These are phyloP conservation scores for Sarcophaga bullata DNA, from an alignment of 1,140 invertebrate species.

Conservation along the genomic window DNA sequence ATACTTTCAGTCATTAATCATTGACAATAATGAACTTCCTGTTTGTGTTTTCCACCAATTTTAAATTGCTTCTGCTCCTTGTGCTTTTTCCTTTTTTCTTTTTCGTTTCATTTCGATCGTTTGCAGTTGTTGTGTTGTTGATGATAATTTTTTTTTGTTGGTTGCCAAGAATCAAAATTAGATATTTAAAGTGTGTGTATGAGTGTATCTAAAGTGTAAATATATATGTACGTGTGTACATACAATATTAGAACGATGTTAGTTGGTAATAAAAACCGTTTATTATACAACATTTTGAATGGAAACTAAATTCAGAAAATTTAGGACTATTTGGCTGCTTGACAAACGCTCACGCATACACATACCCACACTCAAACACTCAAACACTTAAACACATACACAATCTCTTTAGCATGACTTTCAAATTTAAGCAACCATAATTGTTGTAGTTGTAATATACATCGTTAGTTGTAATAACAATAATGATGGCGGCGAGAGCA, in stretches of 20 bases:
- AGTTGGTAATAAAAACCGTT: neutral
- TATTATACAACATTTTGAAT: constrained; percentile 13
- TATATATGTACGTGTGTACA: too few species aligned
- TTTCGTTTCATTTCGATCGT: too few species aligned
- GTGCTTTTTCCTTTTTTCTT: neutral
- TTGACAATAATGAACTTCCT: constrained; percentile 65
- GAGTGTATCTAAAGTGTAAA: neutral
- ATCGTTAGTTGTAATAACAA: too few species aligned
- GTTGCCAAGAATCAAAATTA: constrained; percentile 5
- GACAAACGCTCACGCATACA: too few species aligned
- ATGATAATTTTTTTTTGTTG: neutral
- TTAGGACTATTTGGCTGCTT: too few species aligned
- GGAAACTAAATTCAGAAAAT: neutral
- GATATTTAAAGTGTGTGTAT: neutral
- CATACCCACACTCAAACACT: too few species aligned
- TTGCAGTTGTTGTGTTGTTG: neutral
- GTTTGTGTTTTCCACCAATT: constrained; percentile 47
- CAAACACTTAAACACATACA: too few species aligned
- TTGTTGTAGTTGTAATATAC: too few species aligned
- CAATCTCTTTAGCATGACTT: too few species aligned
- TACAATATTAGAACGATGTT: too few species aligned
- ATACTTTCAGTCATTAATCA: constrained; percentile 58
- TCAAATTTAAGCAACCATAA: too few species aligned
- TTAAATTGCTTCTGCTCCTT: constrained; percentile 38
- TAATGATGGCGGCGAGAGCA: too few species aligned